Percentiles rank a stretch among this genome's conserved stretches.
phyloP scores from a whole-genome alignment of 2,113 vertebrate species.

The Casuarius casuarius region DNA sequence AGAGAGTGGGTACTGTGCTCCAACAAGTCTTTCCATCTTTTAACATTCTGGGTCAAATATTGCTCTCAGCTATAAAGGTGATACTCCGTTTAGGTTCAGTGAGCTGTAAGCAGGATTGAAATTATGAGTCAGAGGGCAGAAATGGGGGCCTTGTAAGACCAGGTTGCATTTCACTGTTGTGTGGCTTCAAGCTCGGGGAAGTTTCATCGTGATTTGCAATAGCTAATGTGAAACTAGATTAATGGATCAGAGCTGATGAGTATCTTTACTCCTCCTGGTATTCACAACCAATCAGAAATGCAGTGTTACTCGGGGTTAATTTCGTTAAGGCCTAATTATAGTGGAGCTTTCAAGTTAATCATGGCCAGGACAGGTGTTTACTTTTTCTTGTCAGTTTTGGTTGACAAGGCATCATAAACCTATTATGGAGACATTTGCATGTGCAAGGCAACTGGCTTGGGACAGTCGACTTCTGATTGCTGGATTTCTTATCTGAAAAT shows the following conservation, averaged over 20 bases:
- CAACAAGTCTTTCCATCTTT: not conserved
- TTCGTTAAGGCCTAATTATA: constrained; percentile 49
- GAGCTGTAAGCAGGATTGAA: not conserved
- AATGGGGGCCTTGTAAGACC: not conserved
- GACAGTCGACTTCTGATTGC: constrained; percentile 7
- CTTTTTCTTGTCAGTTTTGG: constrained; percentile 46
- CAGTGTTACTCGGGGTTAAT: not conserved
- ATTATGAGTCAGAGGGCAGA: not conserved
- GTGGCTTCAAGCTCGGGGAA: not conserved
- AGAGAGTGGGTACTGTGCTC: not conserved
- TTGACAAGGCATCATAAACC: constrained; percentile 36
- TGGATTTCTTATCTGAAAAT: not conserved
- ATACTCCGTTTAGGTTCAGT: not conserved
- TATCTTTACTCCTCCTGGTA: constrained; percentile 39
- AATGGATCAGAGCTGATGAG: constrained; percentile 51
- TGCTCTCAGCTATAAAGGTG: not conserved
- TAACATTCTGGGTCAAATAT: not conserved
- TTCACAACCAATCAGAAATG: constrained; percentile 46
- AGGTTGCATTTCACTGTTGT: not conserved
- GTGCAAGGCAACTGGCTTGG: constrained; percentile 20
- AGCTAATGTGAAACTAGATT: constrained; percentile 60
- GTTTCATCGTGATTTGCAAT: not conserved
- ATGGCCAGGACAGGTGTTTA: constrained; percentile 9
- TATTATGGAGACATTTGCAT: constrained; percentile 30
- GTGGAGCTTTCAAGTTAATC: constrained; percentile 33